A percentile compares a stretch with the other conserved stretches of the same genome.
These are phyloP conservation scores for Pelvicachromis taeniatus DNA, from an alignment of 2,113 vertebrate species.

Conservation along the genomic window DNA sequence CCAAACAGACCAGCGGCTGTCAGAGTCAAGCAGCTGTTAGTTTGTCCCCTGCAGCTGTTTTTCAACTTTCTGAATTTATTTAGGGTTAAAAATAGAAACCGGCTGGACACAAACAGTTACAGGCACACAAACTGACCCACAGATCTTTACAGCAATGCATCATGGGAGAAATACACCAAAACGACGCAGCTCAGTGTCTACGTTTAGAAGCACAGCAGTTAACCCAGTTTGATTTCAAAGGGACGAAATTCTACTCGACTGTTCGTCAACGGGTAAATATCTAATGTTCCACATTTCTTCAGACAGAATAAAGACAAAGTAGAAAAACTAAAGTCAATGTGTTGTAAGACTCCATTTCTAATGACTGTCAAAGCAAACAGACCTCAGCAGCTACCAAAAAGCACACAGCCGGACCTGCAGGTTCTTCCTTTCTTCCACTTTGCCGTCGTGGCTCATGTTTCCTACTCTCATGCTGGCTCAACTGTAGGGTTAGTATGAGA, in stretches of 20 bases:
- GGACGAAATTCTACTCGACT: neutral
- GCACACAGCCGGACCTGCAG: too few relatives aligned
- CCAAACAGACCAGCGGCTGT: neutral
- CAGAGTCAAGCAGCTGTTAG: neutral
- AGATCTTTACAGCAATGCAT: neutral
- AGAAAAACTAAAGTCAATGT: too few relatives aligned
- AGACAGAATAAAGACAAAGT: too few relatives aligned
- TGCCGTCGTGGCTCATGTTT: neutral
- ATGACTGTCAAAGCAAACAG: too few relatives aligned
- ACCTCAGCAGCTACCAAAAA: too few relatives aligned
- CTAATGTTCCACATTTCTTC: neutral
- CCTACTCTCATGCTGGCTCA: neutral
- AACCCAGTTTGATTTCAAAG: neutral
- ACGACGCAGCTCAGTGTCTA: neutral
- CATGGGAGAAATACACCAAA: neutral
- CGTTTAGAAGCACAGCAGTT: neutral
- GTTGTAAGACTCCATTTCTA: too few relatives aligned
- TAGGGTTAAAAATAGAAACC: neutral
- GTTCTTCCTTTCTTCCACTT: neutral
- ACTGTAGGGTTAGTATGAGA: too few relatives aligned
- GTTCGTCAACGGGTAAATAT: neutral
- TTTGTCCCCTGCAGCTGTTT: slow-evolving; percentile 26
- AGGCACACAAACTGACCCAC: neutral
- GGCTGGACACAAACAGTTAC: neutral
- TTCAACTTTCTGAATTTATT: neutral